A percentile compares a stretch with the other conserved stretches of the same genome.
phyloP scores from a whole-genome alignment of 2,888 invertebrate genomes.

The Drosophila multiciliata region DNA sequence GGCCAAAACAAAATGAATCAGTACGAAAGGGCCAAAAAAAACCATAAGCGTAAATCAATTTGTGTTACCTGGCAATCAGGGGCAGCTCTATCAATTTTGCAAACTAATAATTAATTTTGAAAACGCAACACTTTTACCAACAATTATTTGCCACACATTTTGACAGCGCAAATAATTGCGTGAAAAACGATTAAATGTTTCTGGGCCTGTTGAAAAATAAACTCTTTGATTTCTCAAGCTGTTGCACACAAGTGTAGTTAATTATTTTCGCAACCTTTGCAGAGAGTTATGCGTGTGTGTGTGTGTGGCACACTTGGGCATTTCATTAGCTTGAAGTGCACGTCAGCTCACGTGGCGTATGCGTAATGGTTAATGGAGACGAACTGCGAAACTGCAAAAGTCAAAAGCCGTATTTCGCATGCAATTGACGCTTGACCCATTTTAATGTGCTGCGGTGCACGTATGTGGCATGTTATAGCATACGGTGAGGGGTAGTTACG shows the following conservation, averaged over 20 bases:
- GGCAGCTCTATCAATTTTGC: slow-evolving; percentile 49
- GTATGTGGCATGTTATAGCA: neutral
- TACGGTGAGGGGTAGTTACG: neutral
- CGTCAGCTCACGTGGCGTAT: slow-evolving; percentile 56
- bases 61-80: slow-evolving; percentile 42
- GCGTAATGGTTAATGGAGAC: slow-evolving; percentile 48
- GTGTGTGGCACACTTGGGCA: slow-evolving; percentile 56
- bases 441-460: slow-evolving; percentile 25
- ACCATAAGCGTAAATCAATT: slow-evolving; percentile 63
- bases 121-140: neutral
- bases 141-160: slow-evolving; percentile 1
- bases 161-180: neutral
- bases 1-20: neutral
- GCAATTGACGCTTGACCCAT: slow-evolving; percentile 54
- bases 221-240: slow-evolving; percentile 9
- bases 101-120: slow-evolving; percentile 62
- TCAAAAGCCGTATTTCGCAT: slow-evolving; percentile 47
- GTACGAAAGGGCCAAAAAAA: slow-evolving; percentile 1
- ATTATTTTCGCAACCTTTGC: slow-evolving; percentile 31
- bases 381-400: slow-evolving; percentile 20
- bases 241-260: slow-evolving; percentile 36
- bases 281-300: slow-evolving; percentile 7
- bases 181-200: neutral
- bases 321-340: slow-evolving; percentile 55
- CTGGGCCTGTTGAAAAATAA: neutral